phyloP scores from a whole-genome alignment of 2,888 invertebrate species.

The Trichacis sp. region DNA sequence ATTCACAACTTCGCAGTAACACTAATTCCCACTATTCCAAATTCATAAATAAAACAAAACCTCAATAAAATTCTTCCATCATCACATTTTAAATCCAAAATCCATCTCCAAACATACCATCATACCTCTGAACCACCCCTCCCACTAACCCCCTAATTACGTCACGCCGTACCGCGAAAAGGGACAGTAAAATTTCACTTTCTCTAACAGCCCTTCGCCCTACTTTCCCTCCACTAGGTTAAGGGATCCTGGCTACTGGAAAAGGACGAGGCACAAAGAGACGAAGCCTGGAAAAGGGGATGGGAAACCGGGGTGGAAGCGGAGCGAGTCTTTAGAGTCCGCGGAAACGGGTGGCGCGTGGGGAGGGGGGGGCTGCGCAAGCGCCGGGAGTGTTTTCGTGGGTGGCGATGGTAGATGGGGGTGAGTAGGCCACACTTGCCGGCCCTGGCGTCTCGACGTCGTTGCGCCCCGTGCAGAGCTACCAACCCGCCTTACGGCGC shows the following conservation, averaged over 20 bases:
- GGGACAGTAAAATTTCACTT: constrained; percentile 5
- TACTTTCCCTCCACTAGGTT: constrained; percentile 12
- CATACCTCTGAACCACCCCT: too few relatives aligned
- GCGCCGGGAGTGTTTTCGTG: constrained; percentile 19
- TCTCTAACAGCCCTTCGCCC: constrained; percentile 37
- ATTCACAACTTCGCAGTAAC: too few relatives aligned
- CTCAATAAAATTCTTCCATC: too few relatives aligned
- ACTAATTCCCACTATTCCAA: too few relatives aligned
- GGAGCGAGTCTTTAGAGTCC: not conserved
- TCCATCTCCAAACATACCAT: too few relatives aligned
- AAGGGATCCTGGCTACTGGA: constrained; percentile 10
- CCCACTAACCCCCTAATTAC: too few relatives aligned
- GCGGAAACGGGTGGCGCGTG: not conserved
- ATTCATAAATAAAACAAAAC: too few relatives aligned
- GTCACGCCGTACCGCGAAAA: not conserved
- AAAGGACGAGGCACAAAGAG: constrained; percentile 11
- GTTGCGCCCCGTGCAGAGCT: constrained; percentile 66
- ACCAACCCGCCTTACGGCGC: constrained; percentile 69
- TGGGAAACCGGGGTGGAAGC: not conserved
- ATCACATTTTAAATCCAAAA: too few relatives aligned
- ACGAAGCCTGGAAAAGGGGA: not conserved
- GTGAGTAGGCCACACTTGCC: constrained; percentile 69
- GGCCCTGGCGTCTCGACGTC: constrained; percentile 68
- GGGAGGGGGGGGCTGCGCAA: constrained; percentile 5
- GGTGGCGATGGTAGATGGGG: constrained; percentile 49